Base-by-base conservation (phyloP, 2,888 invertebrate genomes). In the Polyommatus icarus region DNA sequence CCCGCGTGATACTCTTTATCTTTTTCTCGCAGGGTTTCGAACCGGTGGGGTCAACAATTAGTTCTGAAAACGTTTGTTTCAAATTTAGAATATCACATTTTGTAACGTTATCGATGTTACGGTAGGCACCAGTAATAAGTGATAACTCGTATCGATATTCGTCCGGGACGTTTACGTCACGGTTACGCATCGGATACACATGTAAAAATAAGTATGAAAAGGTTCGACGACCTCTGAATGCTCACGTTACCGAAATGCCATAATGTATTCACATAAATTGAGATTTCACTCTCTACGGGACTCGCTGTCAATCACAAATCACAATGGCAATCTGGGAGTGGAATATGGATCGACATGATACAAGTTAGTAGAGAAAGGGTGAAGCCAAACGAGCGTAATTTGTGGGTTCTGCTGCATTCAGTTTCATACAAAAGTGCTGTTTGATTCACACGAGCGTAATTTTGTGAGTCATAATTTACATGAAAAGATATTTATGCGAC, bases 251-350 rank as follows among this genome's bases (percentile, higher is more conserved):
- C 78, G 61, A 80, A 77, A 78, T 78, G 79, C 76, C 46, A 57
- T 76, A 72, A 77, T 77, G 76, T 73, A 79, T 79, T 80, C 78
- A 76, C 80, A 81, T 82, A 18, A 18, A 75, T 75, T 78, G 61
- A 77, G 76, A 78, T 79, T 80, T 80, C 78, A 77, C 78, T 79
- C 77, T 77, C 73, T 59, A 59, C 75, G 18, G 6, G 20, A 46
- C 73, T 10, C 18, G 75, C 73, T 29, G 29, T 50, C 24, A 75
- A 67, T 32, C 32, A 32, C 3, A 32, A 32, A 32, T 67, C 29
- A 67, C 32, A 67, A 67, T 67, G 29, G 29, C 12, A 3, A 46
- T 61, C n/a, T 15, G n/a, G 15, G 15, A 67, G 29, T 67, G 29
- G n/a, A n/a, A n/a, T n/a, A n/a, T n/a, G n/a, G n/a, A n/a, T n/a